These are phyloP conservation scores for Dendroctonus valens DNA, from an alignment of 1,140 invertebrate species.

Conservation along the genomic window DNA sequence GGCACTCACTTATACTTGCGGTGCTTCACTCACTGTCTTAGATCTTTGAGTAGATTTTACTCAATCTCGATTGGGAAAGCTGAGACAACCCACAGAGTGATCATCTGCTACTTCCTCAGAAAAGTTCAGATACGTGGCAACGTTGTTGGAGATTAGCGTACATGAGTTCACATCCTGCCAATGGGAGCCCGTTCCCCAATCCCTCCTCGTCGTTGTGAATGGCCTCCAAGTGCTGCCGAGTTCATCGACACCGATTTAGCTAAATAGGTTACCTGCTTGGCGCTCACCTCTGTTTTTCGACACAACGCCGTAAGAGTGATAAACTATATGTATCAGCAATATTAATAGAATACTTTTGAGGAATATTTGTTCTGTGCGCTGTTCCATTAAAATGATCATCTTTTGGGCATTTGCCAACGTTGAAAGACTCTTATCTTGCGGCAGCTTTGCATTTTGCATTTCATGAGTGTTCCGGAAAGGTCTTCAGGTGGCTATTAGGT, in stretches of 20 bases:
- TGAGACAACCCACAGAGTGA: too few species aligned
- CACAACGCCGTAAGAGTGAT: background rate
- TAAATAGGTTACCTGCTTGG: constrained; percentile 50
- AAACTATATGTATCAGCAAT: constrained; percentile 5
- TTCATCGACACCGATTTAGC: constrained; percentile 45
- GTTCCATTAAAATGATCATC: too few species aligned
- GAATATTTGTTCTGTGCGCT: too few species aligned
- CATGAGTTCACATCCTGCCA: constrained; percentile 42
- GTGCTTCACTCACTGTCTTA: too few species aligned
- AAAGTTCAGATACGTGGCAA: constrained; percentile 1
- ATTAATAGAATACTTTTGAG: constrained; percentile 1
- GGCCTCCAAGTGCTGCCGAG: constrained; percentile 35
- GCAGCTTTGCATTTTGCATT: too few species aligned
- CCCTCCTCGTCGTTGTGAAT: constrained; percentile 40
- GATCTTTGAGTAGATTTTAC: too few species aligned
- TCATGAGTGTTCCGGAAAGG: too few species aligned
- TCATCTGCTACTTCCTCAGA: background rate
- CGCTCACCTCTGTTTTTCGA: constrained; percentile 18
- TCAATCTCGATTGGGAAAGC: too few species aligned
- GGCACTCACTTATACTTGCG: too few species aligned
- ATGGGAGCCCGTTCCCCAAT: constrained; percentile 35
- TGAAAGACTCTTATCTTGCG: too few species aligned
- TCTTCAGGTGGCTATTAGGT: too few species aligned
- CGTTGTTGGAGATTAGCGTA: constrained; percentile 20
- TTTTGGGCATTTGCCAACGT: too few species aligned